Evolutionary conservation across 2,113 vertebrate species (phyloP), one percentile per base, ranked within the genome.

Genomic region (Paracanthobrama guichenoti): DNA sequence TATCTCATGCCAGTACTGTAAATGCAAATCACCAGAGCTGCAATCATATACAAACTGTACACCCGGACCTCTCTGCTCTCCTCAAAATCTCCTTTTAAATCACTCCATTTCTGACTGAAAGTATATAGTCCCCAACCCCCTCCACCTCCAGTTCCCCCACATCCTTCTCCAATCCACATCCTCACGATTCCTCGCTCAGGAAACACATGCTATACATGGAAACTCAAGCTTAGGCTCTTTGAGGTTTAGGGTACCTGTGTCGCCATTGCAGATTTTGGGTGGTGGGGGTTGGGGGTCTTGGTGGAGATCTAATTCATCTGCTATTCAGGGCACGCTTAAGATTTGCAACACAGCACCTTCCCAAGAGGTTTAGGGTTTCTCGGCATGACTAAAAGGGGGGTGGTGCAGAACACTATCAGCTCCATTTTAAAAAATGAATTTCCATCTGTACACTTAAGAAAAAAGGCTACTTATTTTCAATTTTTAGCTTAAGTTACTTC

Each of bases 181-280:
- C 48, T 44, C 57, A 64, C 35, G 46, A 42, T 62, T 64, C 60
- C 59, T 85, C 86, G 80, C 73, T 53, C 88, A 92, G 91, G 91
- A 93, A 91, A 87, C 76, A 28, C 60, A 84, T 62, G 3, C 93
- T 92, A 86, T 91, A 93, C 77, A 93, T 91, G 92, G 92, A 91
- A 78, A 85, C 79, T 24, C 84, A 71, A 66, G 71, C 87, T 64
- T 53, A n/a, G 26, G 22, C 20, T 18, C 46, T 28, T 35, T 8
- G 12, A 44, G n/a, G 16, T 50, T 26, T 73, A 35, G 73, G 55
- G 20, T 82, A 88, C 73, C 85, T 86, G 82, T 14, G 14, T 62
- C 59, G 59, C 55, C 62, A 57, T 84, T 85, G 85, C 50, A 60
- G 4, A 42, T 84, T 75, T 24, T 18, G 80, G 79, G 72, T 28